Evolutionary conservation across 2,797 vertebrate species (phyloP).

Genomic region (Acrossocheilus fasciatus): DNA sequence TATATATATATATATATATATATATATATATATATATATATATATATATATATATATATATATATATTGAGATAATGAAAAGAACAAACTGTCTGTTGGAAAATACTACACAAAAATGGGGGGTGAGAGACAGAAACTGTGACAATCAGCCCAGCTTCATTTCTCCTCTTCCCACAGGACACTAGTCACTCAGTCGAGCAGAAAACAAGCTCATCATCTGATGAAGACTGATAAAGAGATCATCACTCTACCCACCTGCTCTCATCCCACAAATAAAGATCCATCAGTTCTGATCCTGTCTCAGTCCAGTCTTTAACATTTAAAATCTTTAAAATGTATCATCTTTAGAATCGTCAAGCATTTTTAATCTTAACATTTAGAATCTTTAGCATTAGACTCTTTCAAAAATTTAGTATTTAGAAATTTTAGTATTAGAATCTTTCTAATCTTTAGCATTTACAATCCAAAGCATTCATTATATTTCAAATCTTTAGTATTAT

Average conservation of each 20-base stretch:
- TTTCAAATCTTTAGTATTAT: neutral
- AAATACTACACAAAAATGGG: neutral
- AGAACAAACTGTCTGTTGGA: neutral
- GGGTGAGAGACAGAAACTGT: neutral
- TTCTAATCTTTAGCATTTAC: neutral
- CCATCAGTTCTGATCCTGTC: neutral
- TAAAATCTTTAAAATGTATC: neutral
- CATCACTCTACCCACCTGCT: slow-evolving; percentile 41
- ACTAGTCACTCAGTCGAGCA: slow-evolving; percentile 25
- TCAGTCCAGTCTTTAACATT: neutral
- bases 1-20: too few species aligned
- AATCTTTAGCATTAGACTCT: neutral
- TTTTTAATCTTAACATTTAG: neutral
- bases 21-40: too few species aligned
- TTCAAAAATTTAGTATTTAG: neutral
- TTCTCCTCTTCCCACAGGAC: slow-evolving; percentile 21
- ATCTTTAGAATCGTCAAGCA: neutral
- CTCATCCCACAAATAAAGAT: neutral
- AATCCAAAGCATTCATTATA: neutral
- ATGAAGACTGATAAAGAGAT: slow-evolving; percentile 15
- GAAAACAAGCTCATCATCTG: neutral
- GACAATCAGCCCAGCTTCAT: neutral
- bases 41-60: too few species aligned
- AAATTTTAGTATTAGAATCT: neutral
- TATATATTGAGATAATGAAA: neutral